Conservation (phyloP, 2,797 vertebrate genomes). For the Anguilla marmorata region DNA sequence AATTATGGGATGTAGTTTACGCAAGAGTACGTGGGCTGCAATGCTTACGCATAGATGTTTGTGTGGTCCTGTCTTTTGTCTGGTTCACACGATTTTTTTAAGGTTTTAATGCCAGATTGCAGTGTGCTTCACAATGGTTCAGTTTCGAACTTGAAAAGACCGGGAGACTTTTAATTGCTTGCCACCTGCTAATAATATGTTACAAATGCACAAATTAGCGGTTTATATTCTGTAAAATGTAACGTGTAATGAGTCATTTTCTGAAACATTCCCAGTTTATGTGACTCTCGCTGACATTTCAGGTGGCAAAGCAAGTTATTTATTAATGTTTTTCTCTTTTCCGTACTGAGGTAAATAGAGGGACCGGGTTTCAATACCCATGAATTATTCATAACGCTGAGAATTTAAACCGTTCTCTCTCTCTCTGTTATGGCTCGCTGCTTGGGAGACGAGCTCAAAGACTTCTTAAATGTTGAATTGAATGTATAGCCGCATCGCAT, state of each 20-base stretch:
- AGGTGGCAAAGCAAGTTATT: constrained; percentile 41
- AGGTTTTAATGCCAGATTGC: not conserved
- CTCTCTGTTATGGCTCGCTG: not conserved
- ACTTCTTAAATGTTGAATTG: constrained; percentile 8
- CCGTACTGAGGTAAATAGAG: constrained; percentile 37
- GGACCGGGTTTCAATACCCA: constrained; percentile 31
- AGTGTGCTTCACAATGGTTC: not conserved
- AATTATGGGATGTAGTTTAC: not conserved
- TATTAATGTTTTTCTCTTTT: constrained; percentile 36
- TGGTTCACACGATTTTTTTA: not conserved
- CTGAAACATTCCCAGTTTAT: not conserved
- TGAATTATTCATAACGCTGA: constrained; percentile 48
- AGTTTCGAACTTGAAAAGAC: not conserved
- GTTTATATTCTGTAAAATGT: not conserved
- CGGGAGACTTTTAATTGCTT: not conserved
- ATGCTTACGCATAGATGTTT: not conserved
- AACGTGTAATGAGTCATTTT: not conserved
- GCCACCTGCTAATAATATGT: not conserved
- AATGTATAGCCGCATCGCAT: not conserved
- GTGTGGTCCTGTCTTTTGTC: not conserved
- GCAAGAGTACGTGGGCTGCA: not conserved
- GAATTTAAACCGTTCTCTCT: constrained; percentile 32
- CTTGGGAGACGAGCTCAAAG: not conserved
- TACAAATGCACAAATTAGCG: not conserved
- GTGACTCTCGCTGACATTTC: not conserved